Base-by-base conservation (phyloP, 2,888 invertebrate genomes). In the Synergus japonicus region DNA sequence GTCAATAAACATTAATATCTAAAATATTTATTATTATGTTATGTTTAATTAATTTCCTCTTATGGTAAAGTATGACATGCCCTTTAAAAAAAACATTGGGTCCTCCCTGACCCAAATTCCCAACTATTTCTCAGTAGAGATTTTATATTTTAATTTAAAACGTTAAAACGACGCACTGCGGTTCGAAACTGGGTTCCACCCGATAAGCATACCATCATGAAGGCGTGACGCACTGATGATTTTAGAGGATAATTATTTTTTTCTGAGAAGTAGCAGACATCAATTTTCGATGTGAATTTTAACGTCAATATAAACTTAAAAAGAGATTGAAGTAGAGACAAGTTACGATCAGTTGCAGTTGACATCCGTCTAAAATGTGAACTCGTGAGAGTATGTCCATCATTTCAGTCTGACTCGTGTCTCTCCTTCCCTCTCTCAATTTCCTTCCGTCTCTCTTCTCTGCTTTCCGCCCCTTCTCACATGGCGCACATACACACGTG, bases 401-500 rank as follows among this genome's bases (percentile, higher is more conserved):
- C 43, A 60, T 44, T 60, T 76, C 60, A 44, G 76, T 22, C 63
- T 76, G 43, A 63, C 43, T 69, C 60, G 22, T 44, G 76, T 63
- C 37, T 69, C 69, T 46, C 44, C 15, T 43, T 43, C 63, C 78
- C 58, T 65, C 54, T 78, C 43, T 66, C 41, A 13, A 41, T 73
- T 37, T 73, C 63, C 76, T 63, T 64, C 64, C 64, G 18, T 41
- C 76, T 44, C 15, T 43, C 63, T 58, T 37, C 67, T 12, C 43
- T 22, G 37, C 22, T 49, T 67, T 43, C 58, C 18, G 13, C 67
- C 58, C 78, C 54, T 67, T 37, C 44, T 12, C 67, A 15, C 58
- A 58, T 46, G 67, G 18, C 37, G 67, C 78, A 69, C 63, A 66
- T 60, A 69, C 78, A 44, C 69, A 78, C 78, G 78, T 69, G 69